These are phyloP conservation scores for Callaeas wilsoni DNA, from an alignment of 2,113 vertebrate species.

Conservation along the genomic window DNA sequence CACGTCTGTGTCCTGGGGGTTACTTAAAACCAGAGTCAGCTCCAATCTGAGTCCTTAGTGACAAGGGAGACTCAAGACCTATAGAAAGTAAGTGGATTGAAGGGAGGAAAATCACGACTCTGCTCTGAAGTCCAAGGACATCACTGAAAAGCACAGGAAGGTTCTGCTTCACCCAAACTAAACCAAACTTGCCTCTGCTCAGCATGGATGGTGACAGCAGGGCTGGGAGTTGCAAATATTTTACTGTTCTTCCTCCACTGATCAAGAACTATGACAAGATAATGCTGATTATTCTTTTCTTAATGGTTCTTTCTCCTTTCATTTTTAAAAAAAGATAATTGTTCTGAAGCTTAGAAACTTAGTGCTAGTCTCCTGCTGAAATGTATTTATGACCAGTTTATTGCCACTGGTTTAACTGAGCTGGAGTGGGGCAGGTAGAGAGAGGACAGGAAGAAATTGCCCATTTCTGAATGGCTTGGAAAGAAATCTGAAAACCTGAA, in stretches of 20 bases:
- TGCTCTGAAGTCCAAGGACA: not conserved
- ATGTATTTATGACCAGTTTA: not conserved
- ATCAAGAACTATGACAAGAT: not conserved
- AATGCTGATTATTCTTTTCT: not conserved
- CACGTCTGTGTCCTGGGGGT: not conserved
- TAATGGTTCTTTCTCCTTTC: not conserved
- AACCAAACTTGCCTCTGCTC: not conserved
- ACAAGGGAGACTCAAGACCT: not conserved
- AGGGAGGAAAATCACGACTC: fast-evolving
- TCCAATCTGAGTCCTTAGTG: not conserved
- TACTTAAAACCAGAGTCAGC: not conserved
- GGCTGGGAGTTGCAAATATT: not conserved
- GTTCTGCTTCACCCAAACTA: not conserved
- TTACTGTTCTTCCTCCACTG: not conserved
- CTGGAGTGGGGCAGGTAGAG: fast-evolving
- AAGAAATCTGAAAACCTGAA: not conserved
- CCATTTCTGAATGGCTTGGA: not conserved
- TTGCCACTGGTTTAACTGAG: not conserved
- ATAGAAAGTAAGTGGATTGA: not conserved
- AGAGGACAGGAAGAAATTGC: not conserved
- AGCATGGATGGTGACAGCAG: fast-evolving
- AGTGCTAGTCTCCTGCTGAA: not conserved
- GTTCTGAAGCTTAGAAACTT: not conserved
- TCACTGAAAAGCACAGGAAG: not conserved
- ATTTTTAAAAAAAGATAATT: not conserved